Conservation (phyloP, 2,113 vertebrate species). For the Hemicordylus capensis region DNA sequence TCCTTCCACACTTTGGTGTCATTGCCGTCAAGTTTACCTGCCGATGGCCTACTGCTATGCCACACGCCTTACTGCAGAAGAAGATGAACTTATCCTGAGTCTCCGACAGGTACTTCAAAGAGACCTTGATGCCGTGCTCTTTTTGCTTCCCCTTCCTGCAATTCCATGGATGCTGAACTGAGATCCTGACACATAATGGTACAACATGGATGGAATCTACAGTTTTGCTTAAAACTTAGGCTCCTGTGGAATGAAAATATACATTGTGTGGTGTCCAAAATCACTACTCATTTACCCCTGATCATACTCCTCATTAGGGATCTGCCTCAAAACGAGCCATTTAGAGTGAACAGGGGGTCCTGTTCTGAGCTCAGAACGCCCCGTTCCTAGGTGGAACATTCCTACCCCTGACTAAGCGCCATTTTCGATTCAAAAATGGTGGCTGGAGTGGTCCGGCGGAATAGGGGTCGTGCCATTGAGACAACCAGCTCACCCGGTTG, state of each 20-base stretch:
- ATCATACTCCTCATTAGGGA: no score
- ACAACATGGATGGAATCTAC: not conserved
- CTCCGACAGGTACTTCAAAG: constrained; percentile 85
- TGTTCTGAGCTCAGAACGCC: no score
- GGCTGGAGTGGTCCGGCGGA: no score
- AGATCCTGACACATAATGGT: not conserved
- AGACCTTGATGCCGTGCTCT: not conserved
- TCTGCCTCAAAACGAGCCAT: no score
- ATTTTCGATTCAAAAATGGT: no score
- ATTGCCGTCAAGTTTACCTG: constrained; percentile 96
- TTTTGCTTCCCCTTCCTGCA: not conserved
- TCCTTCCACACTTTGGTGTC: constrained; percentile 93
- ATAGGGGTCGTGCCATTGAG: no score
- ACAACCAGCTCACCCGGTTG: no score
- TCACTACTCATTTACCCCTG: not conserved
- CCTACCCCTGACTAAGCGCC: no score
- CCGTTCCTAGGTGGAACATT: no score
- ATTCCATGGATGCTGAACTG: no score
- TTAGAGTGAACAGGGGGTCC: no score
- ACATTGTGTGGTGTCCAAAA: not conserved
- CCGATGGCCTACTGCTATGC: constrained; percentile 98
- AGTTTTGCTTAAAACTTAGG: not conserved
- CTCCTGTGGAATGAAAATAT: no score
- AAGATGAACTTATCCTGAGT: constrained; percentile 86
- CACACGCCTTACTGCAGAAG: constrained; percentile 78